Evolutionary conservation across 1,140 invertebrate genomes (phyloP), one percentile per base, ranked within the genome.

Genomic region (Lysiphlebus fabarum): DNA sequence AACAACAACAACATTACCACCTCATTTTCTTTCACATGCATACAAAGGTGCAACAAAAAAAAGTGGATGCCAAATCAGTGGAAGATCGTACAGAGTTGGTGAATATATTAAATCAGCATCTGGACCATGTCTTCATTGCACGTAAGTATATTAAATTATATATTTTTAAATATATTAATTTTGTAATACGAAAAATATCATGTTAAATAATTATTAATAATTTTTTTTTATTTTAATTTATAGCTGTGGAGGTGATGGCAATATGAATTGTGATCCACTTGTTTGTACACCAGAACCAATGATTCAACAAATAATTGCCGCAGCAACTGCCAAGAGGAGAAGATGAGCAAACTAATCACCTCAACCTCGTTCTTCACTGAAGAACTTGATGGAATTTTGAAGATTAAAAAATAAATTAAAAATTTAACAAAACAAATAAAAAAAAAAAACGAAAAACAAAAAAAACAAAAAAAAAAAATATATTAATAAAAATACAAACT

Each of bases 261-360:
- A 93, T 77, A 95, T 96, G 92, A 88, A 93, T 77, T 96, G 93
- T 77, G 90, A 95, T 77, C 93, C 93, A 45, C 87, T 87, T 76
- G 83, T 87, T 56, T 96, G 93, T 73, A 88, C 87, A 64, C 92
- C 92, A 37, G 89, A 93, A 72, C 90, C 91, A 53, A 90, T 93
- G 85, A 78, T 95, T 62, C 84, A 89, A 71, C 90, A 92, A 82
- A 91, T 94, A 86, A 90, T 94, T 66, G 88, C 87, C 61, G 86
- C 86, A 33, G 87, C 86, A 45, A 86, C 86, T 41, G 84, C 86
- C 54, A 83, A 84, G 62, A 84, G 86, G 69, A 84, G 89, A 74
- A 89, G 89, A 86, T 87, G 86, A 88, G 83, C 75, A 70, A 59
- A 59, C 37, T 53, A 10, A 50, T 54, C 41, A 67, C 65, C 53